These are phyloP conservation scores for Drosophila chauvacae DNA, from an alignment of 1,140 invertebrate species.

Conservation along the genomic window DNA sequence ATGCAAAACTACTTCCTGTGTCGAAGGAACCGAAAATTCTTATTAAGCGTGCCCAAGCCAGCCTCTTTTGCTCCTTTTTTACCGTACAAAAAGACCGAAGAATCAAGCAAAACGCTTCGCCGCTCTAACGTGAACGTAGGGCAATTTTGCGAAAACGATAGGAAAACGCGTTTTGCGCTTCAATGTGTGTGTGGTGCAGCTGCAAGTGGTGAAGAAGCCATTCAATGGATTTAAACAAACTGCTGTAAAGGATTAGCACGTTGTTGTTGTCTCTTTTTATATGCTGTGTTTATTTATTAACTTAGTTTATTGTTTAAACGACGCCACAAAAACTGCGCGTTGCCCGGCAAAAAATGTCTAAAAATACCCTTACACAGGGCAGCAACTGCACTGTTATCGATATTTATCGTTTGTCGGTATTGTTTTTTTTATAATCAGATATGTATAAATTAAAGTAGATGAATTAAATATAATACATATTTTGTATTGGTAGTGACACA, in stretches of 20 bases:
- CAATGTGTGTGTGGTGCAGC: neutral
- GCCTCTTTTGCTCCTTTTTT: neutral
- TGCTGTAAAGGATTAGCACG: too few species aligned
- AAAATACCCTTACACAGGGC: neutral
- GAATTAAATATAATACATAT: neutral
- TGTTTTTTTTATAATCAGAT: too few species aligned
- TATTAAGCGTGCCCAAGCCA: conserved; percentile 1
- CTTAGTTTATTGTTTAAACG: neutral
- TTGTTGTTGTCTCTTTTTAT: too few species aligned
- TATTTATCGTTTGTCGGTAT: neutral
- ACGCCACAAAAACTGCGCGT: neutral
- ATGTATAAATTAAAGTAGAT: neutral
- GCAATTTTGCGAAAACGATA: conserved; percentile 3
- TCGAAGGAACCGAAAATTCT: neutral
- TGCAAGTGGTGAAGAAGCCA: neutral
- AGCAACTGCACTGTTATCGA: neutral
- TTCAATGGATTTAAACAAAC: neutral
- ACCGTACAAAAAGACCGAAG: neutral
- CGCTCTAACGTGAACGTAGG: conserved; percentile 29
- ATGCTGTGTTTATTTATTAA: neutral
- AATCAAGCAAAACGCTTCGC: conserved; percentile 26
- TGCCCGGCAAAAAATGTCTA: conserved; percentile 7
- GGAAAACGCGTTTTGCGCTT: conserved; percentile 9
- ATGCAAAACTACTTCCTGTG: neutral
- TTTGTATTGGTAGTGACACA: neutral